Percentiles rank a stretch among this genome's conserved stretches.
These are phyloP conservation scores for Sprattus sprattus DNA, from an alignment of 2,113 vertebrate genomes.

Conservation along the genomic window DNA sequence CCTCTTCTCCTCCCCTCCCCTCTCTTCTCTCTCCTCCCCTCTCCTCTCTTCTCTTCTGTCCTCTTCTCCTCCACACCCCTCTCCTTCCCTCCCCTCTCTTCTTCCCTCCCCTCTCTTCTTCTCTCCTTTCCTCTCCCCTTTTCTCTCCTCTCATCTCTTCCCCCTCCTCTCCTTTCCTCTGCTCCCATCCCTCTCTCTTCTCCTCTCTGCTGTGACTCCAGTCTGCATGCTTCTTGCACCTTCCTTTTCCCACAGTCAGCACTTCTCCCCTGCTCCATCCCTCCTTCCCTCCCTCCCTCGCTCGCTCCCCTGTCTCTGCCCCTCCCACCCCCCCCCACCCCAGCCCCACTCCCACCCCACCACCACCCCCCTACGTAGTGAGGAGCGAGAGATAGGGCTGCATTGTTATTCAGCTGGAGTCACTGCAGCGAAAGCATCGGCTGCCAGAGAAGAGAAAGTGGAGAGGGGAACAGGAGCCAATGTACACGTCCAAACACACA, in stretches of 20 bases:
- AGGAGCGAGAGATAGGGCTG: slow-evolving; percentile 37
- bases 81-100: neutral
- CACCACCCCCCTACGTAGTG: neutral
- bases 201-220: slow-evolving; percentile 50
- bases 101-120: neutral
- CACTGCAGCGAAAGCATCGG: slow-evolving; percentile 26
- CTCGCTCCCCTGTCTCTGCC: neutral
- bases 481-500: neutral
- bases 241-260: slow-evolving; percentile 68
- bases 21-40: neutral
- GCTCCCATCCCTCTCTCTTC: neutral
- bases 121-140: neutral
- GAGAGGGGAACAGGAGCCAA: slow-evolving; percentile 1
- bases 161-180: neutral
- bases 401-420: slow-evolving; percentile 43
- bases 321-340: neutral
- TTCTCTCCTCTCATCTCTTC: neutral
- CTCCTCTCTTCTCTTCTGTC: neutral
- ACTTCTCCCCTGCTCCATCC: slow-evolving; percentile 52
- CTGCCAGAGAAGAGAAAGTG: neutral
- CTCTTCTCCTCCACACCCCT: neutral
- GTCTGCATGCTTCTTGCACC: slow-evolving; percentile 59
- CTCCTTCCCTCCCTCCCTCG: neutral
- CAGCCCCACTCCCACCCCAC: neutral
- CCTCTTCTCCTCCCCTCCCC: neutral